Conservation (phyloP, 1,140 invertebrate genomes). For the Brachionus rotundiformis region DNA sequence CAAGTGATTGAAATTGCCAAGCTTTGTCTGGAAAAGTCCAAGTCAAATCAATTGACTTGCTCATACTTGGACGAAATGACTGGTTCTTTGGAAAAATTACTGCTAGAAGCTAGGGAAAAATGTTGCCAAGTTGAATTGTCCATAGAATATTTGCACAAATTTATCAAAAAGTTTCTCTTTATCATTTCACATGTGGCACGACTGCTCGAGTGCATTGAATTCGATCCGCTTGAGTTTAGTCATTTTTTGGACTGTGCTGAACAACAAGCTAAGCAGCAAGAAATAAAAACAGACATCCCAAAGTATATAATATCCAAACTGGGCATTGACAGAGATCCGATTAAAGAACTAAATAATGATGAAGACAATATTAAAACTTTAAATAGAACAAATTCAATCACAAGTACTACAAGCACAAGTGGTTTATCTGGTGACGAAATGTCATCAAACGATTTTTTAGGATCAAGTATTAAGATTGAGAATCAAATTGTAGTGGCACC, state of each 20-base stretch:
- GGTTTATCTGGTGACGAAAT: conserved; percentile 6
- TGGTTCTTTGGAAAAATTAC: conserved; percentile 85
- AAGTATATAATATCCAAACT: conserved; percentile 96
- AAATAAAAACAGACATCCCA: conserved; percentile 75
- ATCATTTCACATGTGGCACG: conserved; percentile 95
- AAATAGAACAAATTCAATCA: background rate
- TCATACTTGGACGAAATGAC: conserved; percentile 95
- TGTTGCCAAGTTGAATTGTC: conserved; percentile 9
- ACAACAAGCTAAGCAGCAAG: conserved; percentile 80
- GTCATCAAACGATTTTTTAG: conserved; percentile 13
- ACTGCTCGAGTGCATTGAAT: conserved; percentile 95
- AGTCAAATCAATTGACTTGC: conserved; percentile 87
- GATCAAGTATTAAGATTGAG: conserved; percentile 54
- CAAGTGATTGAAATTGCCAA: conserved; percentile 91
- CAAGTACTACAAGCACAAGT: conserved; percentile 39
- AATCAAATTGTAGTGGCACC: conserved; percentile 64
- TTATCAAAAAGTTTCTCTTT: conserved; percentile 82
- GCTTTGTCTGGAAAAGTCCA: conserved; percentile 89
- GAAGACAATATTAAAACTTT: background rate
- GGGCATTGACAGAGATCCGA: conserved; percentile 87
- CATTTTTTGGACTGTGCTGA: conserved; percentile 94
- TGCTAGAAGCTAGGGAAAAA: conserved; percentile 71
- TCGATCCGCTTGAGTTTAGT: conserved; percentile 98
- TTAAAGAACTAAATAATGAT: conserved; percentile 67
- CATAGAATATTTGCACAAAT: conserved; percentile 36